Conservation (phyloP, 1,140 invertebrate genomes). For the Colletes gigas region DNA sequence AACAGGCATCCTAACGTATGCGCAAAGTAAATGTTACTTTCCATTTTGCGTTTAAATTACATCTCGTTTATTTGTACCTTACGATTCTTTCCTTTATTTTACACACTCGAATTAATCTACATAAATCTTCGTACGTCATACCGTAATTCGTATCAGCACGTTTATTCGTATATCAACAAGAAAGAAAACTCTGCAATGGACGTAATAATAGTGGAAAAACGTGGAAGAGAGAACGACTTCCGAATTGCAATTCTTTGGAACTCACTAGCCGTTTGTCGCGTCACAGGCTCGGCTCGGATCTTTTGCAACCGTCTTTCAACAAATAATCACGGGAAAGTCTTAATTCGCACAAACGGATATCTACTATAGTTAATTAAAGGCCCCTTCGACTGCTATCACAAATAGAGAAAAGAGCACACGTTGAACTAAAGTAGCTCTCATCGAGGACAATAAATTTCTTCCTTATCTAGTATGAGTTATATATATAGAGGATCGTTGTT, state of each 20-base stretch:
- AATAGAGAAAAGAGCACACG: conserved; percentile 43
- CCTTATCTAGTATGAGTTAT: conserved; percentile 27
- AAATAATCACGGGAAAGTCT: conserved; percentile 49
- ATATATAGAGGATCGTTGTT: conserved; percentile 43
- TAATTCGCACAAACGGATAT: conserved; percentile 46
- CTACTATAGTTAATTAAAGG: conserved; percentile 57
- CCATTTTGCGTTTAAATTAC: not conserved
- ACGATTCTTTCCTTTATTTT: conserved; percentile 39
- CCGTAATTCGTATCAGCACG: conserved; percentile 6
- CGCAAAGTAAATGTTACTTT: not conserved
- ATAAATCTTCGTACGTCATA: conserved; percentile 14
- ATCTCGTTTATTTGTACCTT: not conserved
- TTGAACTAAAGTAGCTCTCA: conserved; percentile 48
- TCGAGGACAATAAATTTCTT: conserved; percentile 37
- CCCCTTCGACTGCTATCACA: conserved; percentile 62
- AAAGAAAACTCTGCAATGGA: conserved; percentile 44
- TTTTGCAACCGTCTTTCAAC: conserved; percentile 23
- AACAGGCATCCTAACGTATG: not conserved
- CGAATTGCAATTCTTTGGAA: conserved; percentile 62
- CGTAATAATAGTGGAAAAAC: conserved; percentile 34
- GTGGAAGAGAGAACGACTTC: conserved; percentile 44
- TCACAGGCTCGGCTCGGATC: conserved; percentile 58
- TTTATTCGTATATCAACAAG: conserved; percentile 4
- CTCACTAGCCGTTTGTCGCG: conserved; percentile 61
- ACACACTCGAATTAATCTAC: conserved; percentile 33